Percentiles rank a stretch among this genome's conserved stretches.
Conservation (phyloP, 2,888 invertebrate genomes). For the Suillia variegata region DNA sequence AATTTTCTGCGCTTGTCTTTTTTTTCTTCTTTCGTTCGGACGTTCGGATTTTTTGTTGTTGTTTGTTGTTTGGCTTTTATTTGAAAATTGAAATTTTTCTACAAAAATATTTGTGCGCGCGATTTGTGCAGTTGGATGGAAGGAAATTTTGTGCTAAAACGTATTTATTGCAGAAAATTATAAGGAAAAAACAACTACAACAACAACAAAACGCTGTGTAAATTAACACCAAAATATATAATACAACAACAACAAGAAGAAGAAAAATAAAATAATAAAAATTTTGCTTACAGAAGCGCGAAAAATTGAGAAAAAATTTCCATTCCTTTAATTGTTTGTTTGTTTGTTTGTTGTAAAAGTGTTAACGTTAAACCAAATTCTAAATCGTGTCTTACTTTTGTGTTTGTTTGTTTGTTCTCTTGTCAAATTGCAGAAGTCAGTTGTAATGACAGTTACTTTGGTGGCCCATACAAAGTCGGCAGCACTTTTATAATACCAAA, state of each 20-base stretch:
- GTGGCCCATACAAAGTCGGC: conserved; percentile 43
- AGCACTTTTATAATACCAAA: conserved; percentile 46
- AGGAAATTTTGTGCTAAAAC: no score
- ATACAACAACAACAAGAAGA: no score
- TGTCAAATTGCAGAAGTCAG: conserved; percentile 37
- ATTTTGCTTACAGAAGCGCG: background rate
- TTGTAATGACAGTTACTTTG: conserved; percentile 45
- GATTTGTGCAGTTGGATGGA: conserved; percentile 8
- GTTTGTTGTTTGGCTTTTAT: no score
- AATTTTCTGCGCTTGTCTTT: conserved; percentile 13
- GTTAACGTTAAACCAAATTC: background rate
- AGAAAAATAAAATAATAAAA: background rate
- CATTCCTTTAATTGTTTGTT: background rate
- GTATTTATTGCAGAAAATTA: no score
- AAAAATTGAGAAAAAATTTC: background rate
- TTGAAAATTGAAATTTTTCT: no score
- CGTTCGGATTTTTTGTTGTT: no score
- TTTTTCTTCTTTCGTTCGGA: no score
- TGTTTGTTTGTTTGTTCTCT: background rate
- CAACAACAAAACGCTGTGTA: no score
- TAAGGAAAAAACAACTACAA: no score
- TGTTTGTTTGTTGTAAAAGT: background rate
- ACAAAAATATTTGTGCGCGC: no score
- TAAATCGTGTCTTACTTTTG: no score
- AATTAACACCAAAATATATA: no score